phyloP scores from a whole-genome alignment of 2,113 vertebrate genomes.

The Micronycteris hirsuta region DNA sequence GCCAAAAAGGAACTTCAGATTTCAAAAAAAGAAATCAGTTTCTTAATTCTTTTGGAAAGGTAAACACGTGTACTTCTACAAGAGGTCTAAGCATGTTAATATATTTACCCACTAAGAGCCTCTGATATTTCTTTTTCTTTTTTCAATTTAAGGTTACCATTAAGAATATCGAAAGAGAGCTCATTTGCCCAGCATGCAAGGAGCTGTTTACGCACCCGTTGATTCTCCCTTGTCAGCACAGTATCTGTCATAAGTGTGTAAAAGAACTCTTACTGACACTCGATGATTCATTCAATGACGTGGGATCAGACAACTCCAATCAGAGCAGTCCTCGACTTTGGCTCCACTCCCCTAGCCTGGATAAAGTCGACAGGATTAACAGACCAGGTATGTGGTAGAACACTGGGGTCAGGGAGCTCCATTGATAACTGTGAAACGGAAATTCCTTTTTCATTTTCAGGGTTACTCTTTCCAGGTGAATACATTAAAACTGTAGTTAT shows the following conservation, averaged over 20 bases:
- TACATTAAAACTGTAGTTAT: conserved; percentile 1
- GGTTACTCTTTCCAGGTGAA: background rate
- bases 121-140: background rate
- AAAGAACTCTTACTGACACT: conserved; percentile 91
- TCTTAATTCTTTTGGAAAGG: background rate
- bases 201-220: conserved; percentile 96
- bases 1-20: background rate
- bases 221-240: conserved; percentile 98
- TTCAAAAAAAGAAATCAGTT: background rate
- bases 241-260: conserved; percentile 96
- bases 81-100: background rate
- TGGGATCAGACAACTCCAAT: conserved; percentile 91
- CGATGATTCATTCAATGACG: conserved; percentile 91
- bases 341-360: conserved; percentile 90
- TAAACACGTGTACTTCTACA: background rate
- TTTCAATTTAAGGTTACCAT: conserved; percentile 86
- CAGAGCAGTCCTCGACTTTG: conserved; percentile 92
- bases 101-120: background rate
- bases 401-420: background rate
- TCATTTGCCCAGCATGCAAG: conserved; percentile 97
- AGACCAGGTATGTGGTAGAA: conserved; percentile 90
- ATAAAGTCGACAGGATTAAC: conserved; percentile 91
- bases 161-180: conserved; percentile 96
- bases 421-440: background rate
- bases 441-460: conserved; percentile 30